These are phyloP conservation scores for Phengaris arion DNA, from an alignment of 2,888 invertebrate species.

Conservation along the genomic window DNA sequence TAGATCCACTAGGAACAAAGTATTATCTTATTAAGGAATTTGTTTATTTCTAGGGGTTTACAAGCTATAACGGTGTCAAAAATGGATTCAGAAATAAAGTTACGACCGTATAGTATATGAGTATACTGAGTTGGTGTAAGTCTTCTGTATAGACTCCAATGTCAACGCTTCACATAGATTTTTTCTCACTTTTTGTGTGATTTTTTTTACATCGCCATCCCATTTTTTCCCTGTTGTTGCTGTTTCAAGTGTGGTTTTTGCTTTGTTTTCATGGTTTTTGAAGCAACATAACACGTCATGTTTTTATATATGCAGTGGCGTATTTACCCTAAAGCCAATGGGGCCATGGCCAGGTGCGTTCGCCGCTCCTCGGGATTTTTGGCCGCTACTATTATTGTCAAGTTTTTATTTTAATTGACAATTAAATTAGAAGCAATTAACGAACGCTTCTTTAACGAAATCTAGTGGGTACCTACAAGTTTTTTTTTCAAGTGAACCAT, in stretches of 20 bases:
- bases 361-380: too few relatives aligned
- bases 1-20: neutral
- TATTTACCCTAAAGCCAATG: too few relatives aligned
- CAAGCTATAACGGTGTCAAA: conserved; percentile 78
- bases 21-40: neutral
- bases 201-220: conserved; percentile 25
- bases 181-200: conserved; percentile 25
- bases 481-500: too few relatives aligned
- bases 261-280: conserved; percentile 17
- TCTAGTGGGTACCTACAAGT: too few relatives aligned
- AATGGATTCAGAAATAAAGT: conserved; percentile 74
- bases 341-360: too few relatives aligned
- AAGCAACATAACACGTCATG: neutral
- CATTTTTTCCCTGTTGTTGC: conserved; percentile 1
- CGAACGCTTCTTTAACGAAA: too few relatives aligned
- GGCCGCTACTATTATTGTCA: too few relatives aligned
- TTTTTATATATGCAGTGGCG: neutral
- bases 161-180: conserved; percentile 52
- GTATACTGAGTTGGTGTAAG: conserved; percentile 65
- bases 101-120: conserved; percentile 68
- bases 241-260: conserved; percentile 14
- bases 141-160: conserved; percentile 41
- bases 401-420: too few relatives aligned
- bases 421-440: too few relatives aligned
- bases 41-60: conserved; percentile 75